Percentiles rank a stretch among this genome's conserved stretches.
These are phyloP conservation scores for Pachyramphus minor DNA, from an alignment of 2,113 vertebrate species.

Conservation along the genomic window DNA sequence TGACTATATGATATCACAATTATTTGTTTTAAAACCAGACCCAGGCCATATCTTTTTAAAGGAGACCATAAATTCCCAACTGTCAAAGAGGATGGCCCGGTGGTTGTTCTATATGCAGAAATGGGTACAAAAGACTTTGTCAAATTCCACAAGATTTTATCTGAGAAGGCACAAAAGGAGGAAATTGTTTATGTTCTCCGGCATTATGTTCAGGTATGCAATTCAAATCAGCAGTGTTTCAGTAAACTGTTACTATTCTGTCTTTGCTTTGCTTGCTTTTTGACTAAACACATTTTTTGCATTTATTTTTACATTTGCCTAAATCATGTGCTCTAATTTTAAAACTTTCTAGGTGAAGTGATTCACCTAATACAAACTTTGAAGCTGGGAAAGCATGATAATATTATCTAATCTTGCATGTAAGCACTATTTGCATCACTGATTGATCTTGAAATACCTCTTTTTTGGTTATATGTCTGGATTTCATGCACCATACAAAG, in stretches of 20 bases:
- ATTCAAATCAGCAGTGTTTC: not conserved
- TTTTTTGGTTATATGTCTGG: not conserved
- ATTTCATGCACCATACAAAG: fast-evolving
- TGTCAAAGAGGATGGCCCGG: constrained; percentile 77
- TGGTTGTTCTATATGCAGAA: constrained; percentile 93
- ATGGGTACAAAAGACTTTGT: constrained; percentile 90
- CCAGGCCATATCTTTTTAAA: constrained; percentile 88
- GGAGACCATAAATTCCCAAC: constrained; percentile 87
- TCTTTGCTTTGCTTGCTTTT: not conserved
- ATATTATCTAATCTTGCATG: not conserved
- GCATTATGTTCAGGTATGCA: constrained; percentile 89
- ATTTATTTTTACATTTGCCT: not conserved
- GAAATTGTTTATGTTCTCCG: constrained; percentile 88
- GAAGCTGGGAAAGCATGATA: not conserved
- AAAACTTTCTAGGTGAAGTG: not conserved
- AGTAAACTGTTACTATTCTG: not conserved
- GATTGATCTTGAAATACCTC: not conserved
- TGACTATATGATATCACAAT: not conserved
- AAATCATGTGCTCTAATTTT: not conserved
- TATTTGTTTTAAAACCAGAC: constrained; percentile 75
- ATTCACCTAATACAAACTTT: not conserved
- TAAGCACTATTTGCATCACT: not conserved
- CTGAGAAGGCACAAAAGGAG: constrained; percentile 80
- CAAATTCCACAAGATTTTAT: constrained; percentile 86
- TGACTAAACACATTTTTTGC: not conserved